Conservation (phyloP, 2,797 vertebrate genomes). For the Malurus splendens region DNA sequence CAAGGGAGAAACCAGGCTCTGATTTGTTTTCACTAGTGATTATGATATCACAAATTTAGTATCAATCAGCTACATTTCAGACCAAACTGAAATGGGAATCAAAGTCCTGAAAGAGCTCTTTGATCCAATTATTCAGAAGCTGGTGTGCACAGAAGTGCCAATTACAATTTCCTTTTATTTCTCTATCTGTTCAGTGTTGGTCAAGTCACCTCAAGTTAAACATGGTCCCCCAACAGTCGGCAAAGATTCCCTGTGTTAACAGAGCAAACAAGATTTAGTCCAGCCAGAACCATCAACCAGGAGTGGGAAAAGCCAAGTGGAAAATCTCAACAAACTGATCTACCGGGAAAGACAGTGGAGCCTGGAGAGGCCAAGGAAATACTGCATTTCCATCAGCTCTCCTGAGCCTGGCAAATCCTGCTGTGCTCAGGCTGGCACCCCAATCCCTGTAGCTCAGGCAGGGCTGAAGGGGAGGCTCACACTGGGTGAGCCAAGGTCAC, state of each 20-base stretch:
- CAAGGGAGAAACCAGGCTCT: background rate
- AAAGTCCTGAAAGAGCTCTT: background rate
- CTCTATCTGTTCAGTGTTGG: background rate
- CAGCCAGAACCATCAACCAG: background rate
- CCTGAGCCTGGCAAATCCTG: background rate
- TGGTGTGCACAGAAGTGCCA: background rate
- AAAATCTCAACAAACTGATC: background rate
- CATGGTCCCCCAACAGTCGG: background rate
- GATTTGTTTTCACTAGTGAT: background rate
- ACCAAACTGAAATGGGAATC: background rate
- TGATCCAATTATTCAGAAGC: background rate
- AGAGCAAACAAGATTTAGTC: background rate
- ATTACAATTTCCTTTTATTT: background rate
- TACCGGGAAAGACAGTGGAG: background rate
- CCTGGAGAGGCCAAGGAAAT: background rate
- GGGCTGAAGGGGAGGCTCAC: background rate
- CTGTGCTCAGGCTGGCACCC: background rate
- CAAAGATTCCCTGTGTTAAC: background rate
- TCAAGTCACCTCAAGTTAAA: background rate
- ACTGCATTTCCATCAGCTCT: background rate
- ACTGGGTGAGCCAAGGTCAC: background rate
- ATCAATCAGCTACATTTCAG: background rate
- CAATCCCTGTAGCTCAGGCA: background rate
- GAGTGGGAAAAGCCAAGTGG: background rate
- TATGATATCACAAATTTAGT: background rate